Base-by-base conservation (phyloP, 1,140 invertebrate species). In the Lutraria rhynchaena region DNA sequence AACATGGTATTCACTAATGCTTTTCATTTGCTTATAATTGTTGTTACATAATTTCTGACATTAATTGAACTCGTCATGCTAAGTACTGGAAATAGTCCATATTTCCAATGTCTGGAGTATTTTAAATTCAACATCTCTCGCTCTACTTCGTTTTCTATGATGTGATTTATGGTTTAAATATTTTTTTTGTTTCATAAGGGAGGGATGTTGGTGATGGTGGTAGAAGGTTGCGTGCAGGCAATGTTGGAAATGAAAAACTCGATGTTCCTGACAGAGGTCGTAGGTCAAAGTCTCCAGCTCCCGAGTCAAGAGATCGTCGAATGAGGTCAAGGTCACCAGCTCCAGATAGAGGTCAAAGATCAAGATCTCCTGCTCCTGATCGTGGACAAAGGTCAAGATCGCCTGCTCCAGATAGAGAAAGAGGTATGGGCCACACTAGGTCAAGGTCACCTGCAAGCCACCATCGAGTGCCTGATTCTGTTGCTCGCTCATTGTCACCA, bases 401-500 rank as follows among this genome's bases (percentile, higher is more conserved):
- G 83, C 89, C 89, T 17, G 76, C 73, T n/a, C 94, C 95, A 87
- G 95, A 95, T 84, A 94, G 84, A 80, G 86, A 76, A 85, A 89
- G 61, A 85, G 91, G 69, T 89, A 90, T 76, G 76, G 73, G 70
- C 55, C 5, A 15, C 5, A 7, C 37, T 41, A 77, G 93, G 78
- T 92, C 92, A 83, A 92, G 93, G 88, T 94, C 91, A 91, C 94
- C 93, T 84, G 92, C 91, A 46, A 67, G 81, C 85, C 87, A 91
- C 76, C 87, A 88, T 55, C 93, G 87, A 89, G 94, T 93, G 92
- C 94, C 91, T 90, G 95, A 93, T 93, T 94, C 93, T 31, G 93
- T 93, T 86, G 94, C 95, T 90, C 93, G 95, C 78, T 96, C 95
- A 84, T 93, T 96, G 78, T 96, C 96, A 78, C 96, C 96, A 75